Base-by-base conservation (phyloP, 2,888 invertebrate genomes). In the Piscicola geometra region DNA sequence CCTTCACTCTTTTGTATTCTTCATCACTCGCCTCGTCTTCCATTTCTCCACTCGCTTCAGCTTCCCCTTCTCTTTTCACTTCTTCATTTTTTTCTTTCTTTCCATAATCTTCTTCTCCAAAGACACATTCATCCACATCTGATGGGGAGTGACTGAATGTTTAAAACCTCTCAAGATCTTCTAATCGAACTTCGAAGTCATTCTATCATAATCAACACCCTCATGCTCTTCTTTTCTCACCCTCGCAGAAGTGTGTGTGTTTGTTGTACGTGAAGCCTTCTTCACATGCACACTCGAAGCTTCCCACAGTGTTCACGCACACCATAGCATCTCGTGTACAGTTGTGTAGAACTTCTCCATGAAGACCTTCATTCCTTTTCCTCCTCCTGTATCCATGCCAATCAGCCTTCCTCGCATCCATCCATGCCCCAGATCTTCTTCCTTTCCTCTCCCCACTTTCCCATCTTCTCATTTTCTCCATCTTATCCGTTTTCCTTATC, bases 251-350 rank as follows among this genome's bases (percentile, higher is more conserved):
- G 60, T 56, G 60, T 18, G 60, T 25, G n/a, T 25, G 25, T 25
- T 9, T 3, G 60, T 56, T n/a, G 25, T 56, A 56, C 21, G 60
- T 25, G 60, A 56, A 56, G n/a, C 60, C 60, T 25, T 56, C 60
- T 25, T 56, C 60, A 56, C 60, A 56, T n/a, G 25, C 60, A 25
- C 60, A 56, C 25, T 56, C 60, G 60, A 56, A 56, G 60, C 60
- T 56, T n/a, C 60, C 60, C 25, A 56, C n/a, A 5, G 60, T 56
- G 25, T 56, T 56, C 25, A 56, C 21, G 60, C 60, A 56, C 60
- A 56, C 3, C 60, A 56, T 56, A 21, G 9, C 5, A 9, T 56
- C 60, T 56, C n/a, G 15, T 5, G 60, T 56, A n/a, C 60, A 56
- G 60, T 56, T 56, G 25, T 56, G 60, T n/a, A 56, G n/a, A 5